Evolutionary conservation across 2,113 vertebrate species (phyloP).

Genomic region (Chauna torquata): DNA sequence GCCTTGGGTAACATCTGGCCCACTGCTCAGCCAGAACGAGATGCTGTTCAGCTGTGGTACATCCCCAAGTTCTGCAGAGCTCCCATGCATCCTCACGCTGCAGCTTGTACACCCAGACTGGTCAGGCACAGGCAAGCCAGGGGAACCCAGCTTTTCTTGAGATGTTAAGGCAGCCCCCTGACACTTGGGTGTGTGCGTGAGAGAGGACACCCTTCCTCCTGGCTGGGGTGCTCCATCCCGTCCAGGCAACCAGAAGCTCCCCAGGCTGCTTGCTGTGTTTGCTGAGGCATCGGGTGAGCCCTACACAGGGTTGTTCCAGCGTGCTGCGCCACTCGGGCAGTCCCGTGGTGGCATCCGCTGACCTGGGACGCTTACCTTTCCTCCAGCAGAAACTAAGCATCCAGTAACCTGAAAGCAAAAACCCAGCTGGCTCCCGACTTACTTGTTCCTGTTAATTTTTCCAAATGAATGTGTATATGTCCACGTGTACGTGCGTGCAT

Average conservation of each 20-base stretch:
- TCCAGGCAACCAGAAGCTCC: background rate
- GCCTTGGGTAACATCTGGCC: background rate
- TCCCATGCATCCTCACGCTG: background rate
- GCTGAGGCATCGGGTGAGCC: background rate
- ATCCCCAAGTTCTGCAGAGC: background rate
- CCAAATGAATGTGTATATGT: background rate
- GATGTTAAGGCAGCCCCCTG: background rate
- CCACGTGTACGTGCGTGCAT: background rate
- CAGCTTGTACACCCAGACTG: background rate
- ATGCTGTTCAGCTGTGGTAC: background rate
- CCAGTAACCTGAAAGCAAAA: background rate
- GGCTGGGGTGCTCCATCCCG: background rate
- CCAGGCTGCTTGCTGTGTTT: background rate
- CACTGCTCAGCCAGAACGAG: background rate
- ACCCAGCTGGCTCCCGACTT: background rate
- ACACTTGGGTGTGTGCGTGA: background rate
- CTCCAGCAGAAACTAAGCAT: background rate
- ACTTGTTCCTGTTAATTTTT: conserved; percentile 29
- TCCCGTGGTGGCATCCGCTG: background rate
- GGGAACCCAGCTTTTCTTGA: background rate
- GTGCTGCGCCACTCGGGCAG: background rate
- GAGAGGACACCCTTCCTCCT: background rate
- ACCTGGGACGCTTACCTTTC: background rate
- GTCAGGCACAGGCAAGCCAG: background rate
- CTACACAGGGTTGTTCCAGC: background rate